These are phyloP conservation scores for Charadrius vociferus DNA, from an alignment of 2,113 vertebrate species.

Conservation along the genomic window DNA sequence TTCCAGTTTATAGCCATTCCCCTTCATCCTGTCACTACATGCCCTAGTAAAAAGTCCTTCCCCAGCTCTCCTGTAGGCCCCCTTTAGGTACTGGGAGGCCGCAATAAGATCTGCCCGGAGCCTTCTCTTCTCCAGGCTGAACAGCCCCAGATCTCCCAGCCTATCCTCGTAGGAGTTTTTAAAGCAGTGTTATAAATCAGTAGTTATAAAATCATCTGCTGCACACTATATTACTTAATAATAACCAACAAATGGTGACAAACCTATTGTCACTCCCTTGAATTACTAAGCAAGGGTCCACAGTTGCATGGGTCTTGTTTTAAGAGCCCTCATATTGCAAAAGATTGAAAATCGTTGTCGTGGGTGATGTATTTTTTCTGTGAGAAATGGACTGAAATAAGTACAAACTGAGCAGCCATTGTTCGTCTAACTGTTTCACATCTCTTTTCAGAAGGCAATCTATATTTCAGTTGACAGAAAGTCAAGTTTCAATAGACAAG, in stretches of 20 bases:
- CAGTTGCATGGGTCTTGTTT: neutral
- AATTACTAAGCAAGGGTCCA: neutral
- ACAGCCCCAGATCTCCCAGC: no score
- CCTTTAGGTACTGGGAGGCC: no score
- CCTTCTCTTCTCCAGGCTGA: no score
- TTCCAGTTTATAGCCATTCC: no score
- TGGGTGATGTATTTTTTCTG: neutral
- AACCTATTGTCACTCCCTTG: neutral
- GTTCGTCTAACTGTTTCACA: neutral
- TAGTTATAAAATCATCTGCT: neutral
- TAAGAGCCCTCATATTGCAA: neutral
- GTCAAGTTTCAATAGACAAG: neutral
- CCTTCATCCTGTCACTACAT: no score
- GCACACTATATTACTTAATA: neutral
- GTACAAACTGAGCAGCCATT: neutral
- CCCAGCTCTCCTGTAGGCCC: no score
- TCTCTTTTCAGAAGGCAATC: neutral
- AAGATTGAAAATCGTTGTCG: neutral
- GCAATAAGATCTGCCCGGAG: no score
- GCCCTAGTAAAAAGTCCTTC: no score
- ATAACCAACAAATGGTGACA: neutral
- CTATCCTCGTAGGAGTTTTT: no score
- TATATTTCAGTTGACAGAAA: neutral
- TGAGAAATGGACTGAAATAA: slow-evolving; percentile 2
- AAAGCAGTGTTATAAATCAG: no score